A percentile compares a stretch with the other conserved stretches of the same genome.
These are phyloP conservation scores for Scarus forsteni DNA, from an alignment of 2,797 vertebrate genomes.

Conservation along the genomic window DNA sequence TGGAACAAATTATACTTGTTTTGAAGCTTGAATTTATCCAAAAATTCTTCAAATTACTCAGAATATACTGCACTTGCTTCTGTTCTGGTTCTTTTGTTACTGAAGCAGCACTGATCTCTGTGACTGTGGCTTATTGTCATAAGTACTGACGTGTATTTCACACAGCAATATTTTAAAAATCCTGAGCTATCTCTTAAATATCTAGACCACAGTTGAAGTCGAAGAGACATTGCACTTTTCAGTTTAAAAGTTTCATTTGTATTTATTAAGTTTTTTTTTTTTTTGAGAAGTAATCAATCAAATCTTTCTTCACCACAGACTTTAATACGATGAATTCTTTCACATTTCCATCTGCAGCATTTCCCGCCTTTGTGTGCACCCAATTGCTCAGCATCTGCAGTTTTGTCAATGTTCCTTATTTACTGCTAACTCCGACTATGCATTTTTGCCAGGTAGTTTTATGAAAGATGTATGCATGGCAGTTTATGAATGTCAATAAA, in stretches of 20 bases:
- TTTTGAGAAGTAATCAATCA: neutral
- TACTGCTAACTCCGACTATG: conserved; percentile 50
- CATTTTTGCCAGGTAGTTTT: conserved; percentile 64
- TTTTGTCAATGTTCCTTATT: conserved; percentile 62
- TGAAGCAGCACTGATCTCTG: too few relatives aligned
- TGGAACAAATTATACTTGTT: too few relatives aligned
- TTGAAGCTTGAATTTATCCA: too few relatives aligned
- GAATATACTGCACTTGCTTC: too few relatives aligned
- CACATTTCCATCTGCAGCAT: conserved; percentile 27
- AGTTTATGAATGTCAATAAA: conserved; percentile 71
- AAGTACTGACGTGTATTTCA: too few relatives aligned
- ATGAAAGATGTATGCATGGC: conserved; percentile 53
- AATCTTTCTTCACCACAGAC: conserved; percentile 1
- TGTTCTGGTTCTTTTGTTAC: too few relatives aligned
- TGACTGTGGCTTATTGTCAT: too few relatives aligned
- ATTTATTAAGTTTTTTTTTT: neutral
- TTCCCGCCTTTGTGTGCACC: conserved; percentile 44
- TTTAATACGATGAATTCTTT: conserved; percentile 33
- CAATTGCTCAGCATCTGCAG: conserved; percentile 48
- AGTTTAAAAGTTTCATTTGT: neutral
- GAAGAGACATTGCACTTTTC: neutral
- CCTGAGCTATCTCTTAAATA: too few relatives aligned
- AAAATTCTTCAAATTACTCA: too few relatives aligned
- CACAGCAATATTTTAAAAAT: too few relatives aligned
- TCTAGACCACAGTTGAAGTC: too few relatives aligned